Conservation (phyloP, 2,888 invertebrate species). For the Thereva unica region DNA sequence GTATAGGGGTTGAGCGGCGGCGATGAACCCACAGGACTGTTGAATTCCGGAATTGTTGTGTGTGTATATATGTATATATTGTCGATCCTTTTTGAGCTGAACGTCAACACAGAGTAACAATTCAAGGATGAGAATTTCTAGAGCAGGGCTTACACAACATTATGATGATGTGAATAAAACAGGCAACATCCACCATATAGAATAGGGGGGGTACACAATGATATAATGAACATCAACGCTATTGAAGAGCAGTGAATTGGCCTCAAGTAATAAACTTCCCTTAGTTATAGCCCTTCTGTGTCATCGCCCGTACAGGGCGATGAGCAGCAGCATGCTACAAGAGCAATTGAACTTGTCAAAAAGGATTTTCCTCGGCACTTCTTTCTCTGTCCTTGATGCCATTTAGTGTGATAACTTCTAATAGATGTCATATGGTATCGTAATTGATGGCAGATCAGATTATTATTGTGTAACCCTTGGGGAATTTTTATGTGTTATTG, state of each 20-base stretch:
- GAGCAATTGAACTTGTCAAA: constrained; percentile 9
- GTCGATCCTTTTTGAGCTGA: constrained; percentile 25
- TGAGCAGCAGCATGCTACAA: neutral
- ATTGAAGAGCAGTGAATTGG: constrained; percentile 16
- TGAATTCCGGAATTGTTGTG: no score
- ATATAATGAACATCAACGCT: constrained; percentile 25
- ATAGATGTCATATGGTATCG: constrained; percentile 6
- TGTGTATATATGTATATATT: neutral
- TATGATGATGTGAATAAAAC: constrained; percentile 23
- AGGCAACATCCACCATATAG: neutral
- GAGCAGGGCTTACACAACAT: no score
- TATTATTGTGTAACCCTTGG: neutral
- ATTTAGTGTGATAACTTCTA: neutral
- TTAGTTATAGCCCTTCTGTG: constrained; percentile 8
- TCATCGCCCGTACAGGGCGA: neutral
- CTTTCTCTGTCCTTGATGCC: constrained; percentile 2
- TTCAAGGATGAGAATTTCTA: no score
- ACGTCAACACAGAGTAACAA: constrained; percentile 12
- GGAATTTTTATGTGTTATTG: neutral
- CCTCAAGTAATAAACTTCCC: constrained; percentile 26
- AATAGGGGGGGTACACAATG: constrained; percentile 23
- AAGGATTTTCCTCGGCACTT: neutral
- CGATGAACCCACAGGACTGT: no score
- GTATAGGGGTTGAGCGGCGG: no score
- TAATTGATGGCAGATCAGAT: constrained; percentile 2